phyloP scores from a whole-genome alignment of 2,888 invertebrate genomes.

The Euclidia mi region DNA sequence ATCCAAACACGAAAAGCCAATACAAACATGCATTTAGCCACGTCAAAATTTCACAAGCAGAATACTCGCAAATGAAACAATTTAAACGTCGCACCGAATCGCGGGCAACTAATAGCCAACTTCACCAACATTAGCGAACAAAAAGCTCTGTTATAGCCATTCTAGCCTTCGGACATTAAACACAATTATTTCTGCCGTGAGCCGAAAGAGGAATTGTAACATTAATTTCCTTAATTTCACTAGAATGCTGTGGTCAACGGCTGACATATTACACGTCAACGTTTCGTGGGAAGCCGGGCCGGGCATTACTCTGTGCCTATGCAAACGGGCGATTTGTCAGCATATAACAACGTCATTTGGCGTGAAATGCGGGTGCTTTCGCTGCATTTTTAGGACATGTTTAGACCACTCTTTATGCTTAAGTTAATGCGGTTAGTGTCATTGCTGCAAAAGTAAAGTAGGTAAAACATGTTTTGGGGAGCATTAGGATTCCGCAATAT shows the following conservation, averaged over 20 bases:
- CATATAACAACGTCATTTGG: conserved; percentile 33
- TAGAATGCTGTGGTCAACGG: conserved; percentile 80
- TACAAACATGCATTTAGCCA: neutral
- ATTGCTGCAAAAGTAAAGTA: too few relatives aligned
- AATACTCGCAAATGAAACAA: conserved; percentile 17
- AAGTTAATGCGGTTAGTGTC: too few relatives aligned
- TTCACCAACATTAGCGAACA: conserved; percentile 38
- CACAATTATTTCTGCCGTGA: conserved; percentile 71
- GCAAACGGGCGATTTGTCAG: conserved; percentile 59
- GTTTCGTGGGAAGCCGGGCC: conserved; percentile 71
- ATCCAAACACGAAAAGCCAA: neutral
- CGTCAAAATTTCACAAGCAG: conserved; percentile 12
- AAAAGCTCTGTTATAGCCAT: conserved; percentile 54
- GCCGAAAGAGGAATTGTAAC: conserved; percentile 74
- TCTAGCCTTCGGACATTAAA: conserved; percentile 46
- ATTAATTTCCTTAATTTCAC: conserved; percentile 84
- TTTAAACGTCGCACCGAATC: conserved; percentile 38
- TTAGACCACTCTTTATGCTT: too few relatives aligned
- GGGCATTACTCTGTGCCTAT: conserved; percentile 61
- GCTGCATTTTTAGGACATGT: neutral
- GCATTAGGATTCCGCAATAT: too few relatives aligned
- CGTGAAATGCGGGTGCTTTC: conserved; percentile 15
- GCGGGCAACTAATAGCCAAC: conserved; percentile 35
- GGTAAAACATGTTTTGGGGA: too few relatives aligned
- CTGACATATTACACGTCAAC: conserved; percentile 82